phyloP scores from a whole-genome alignment of 2,888 invertebrate genomes.

The Nymphalis c-album region DNA sequence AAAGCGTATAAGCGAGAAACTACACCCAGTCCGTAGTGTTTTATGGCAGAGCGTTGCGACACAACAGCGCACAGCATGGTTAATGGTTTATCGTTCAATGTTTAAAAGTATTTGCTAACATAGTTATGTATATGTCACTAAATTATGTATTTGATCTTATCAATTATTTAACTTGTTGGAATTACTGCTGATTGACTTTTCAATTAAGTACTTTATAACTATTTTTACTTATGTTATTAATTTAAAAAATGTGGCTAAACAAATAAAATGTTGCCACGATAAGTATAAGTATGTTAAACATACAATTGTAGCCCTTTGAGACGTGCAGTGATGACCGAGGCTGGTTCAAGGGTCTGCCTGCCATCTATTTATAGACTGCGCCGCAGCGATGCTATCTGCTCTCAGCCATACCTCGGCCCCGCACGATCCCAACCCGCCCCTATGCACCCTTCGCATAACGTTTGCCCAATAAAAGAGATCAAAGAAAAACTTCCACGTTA shows the following conservation, averaged over 20 bases:
- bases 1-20: slow-evolving; percentile 72
- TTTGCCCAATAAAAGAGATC: slow-evolving; percentile 73
- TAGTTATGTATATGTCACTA: background rate
- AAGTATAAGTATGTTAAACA: slow-evolving; percentile 35
- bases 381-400: slow-evolving; percentile 71
- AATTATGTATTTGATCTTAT: too few species aligned
- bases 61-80: slow-evolving; percentile 51
- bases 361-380: slow-evolving; percentile 75
- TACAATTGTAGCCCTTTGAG: slow-evolving; percentile 58
- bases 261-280: slow-evolving; percentile 19
- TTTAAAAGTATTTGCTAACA: background rate
- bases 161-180: too few species aligned
- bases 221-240: background rate
- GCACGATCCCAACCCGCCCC: slow-evolving; percentile 70
- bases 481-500: slow-evolving; percentile 68
- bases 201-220: background rate
- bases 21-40: slow-evolving; percentile 65
- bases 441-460: slow-evolving; percentile 74
- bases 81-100: background rate
- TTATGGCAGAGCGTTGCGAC: slow-evolving; percentile 73
- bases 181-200: too few species aligned
- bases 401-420: slow-evolving; percentile 60
- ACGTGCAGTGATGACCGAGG: slow-evolving; percentile 65
- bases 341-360: slow-evolving; percentile 77
- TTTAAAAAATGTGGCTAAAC: slow-evolving; percentile 9